Evolutionary conservation across 1,140 invertebrate species (phyloP).

Genomic region (Drosophila malerkotliana): DNA sequence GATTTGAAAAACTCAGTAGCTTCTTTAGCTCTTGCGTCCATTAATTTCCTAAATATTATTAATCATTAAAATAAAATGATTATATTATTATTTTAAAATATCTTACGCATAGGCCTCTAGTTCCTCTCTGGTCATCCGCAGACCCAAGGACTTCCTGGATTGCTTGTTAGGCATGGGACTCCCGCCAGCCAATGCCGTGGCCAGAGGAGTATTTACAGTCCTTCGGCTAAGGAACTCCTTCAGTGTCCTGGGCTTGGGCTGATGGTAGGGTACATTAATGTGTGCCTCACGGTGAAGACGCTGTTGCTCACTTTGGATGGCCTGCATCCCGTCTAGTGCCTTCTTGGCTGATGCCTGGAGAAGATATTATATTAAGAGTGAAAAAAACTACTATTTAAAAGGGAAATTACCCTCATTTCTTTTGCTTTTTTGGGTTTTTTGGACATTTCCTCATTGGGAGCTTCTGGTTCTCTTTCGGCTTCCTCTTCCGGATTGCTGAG

Average conservation of each 20-base stretch:
- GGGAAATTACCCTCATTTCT: constrained; percentile 41
- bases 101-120: constrained; percentile 85
- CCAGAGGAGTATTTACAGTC: constrained; percentile 70
- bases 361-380: background rate
- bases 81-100: background rate
- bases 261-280: constrained; percentile 89
- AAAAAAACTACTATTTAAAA: background rate
- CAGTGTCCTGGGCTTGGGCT: constrained; percentile 88
- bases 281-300: constrained; percentile 87
- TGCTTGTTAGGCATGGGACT: constrained; percentile 58
- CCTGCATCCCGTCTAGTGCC: constrained; percentile 83
- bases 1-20: constrained; percentile 86
- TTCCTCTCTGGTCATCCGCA: constrained; percentile 85
- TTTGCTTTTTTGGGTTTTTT: constrained; percentile 43
- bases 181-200: constrained; percentile 75
- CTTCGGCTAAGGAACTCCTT: constrained; percentile 87
- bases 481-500: constrained; percentile 39
- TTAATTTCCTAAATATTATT: constrained; percentile 77
- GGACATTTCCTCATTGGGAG: background rate
- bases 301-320: constrained; percentile 85
- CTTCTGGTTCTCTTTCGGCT: constrained; percentile 26
- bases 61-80: background rate
- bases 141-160: constrained; percentile 54
- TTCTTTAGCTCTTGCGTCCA: constrained; percentile 85
- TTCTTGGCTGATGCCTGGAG: constrained; percentile 84